A percentile compares a stretch with the other conserved stretches of the same genome.
Evolutionary conservation across 92 coral and sea anemone species (phyloP).

Genomic region (Heliopora coerulea): DNA sequence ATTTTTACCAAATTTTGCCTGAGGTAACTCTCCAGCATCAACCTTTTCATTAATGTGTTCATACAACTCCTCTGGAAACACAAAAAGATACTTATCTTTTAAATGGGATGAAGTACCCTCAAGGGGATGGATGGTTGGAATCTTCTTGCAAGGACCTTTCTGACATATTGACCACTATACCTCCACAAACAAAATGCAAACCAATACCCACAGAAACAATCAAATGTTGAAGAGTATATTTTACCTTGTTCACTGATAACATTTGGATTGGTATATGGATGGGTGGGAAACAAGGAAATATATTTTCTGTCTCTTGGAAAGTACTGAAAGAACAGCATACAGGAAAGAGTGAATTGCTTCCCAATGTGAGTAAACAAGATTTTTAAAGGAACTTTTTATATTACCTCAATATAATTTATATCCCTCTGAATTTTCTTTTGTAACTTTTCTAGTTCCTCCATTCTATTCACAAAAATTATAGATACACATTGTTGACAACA

Average conservation of each 20-base stretch:
- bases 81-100: neutral
- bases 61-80: constrained; percentile 60
- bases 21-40: constrained; percentile 57
- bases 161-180: neutral
- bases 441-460: constrained; percentile 45
- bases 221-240: no score
- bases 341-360: neutral
- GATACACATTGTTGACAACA: no score
- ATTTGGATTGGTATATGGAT: constrained; percentile 54
- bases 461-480: constrained; percentile 27
- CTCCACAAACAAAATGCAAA: no score
- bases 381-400: neutral
- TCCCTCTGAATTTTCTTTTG: constrained; percentile 7
- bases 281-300: constrained; percentile 74
- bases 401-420: constrained; percentile 29
- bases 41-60: constrained; percentile 70
- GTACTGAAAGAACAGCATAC: constrained; percentile 50
- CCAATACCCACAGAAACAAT: neutral
- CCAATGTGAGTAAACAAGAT: neutral
- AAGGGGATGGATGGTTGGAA: neutral
- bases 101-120: neutral
- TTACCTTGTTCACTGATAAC: constrained; percentile 66
- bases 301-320: constrained; percentile 78
- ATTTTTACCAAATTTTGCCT: constrained; percentile 48
- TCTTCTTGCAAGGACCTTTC: no score